A percentile compares a stretch with the other conserved stretches of the same genome.
Evolutionary conservation across 2,888 invertebrate genomes (phyloP).

Genomic region (Bimastos eiseni): DNA sequence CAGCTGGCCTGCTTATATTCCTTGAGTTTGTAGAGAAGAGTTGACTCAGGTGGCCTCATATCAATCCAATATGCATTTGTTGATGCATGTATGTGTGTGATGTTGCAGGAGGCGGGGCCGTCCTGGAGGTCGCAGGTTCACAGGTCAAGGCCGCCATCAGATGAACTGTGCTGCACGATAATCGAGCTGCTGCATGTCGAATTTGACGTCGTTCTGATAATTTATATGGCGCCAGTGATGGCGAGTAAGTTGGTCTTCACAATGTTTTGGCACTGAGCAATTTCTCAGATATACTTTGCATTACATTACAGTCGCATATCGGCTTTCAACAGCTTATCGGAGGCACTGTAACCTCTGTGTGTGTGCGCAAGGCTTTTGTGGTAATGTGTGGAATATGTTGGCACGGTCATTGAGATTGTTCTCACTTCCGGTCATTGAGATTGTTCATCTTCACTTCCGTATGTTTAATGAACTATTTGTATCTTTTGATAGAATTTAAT

Average conservation of each 20-base stretch:
- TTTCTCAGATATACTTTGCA: too few species aligned
- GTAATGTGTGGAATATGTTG: background rate
- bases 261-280: too few species aligned
- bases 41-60: too few species aligned
- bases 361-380: too few species aligned
- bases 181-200: background rate
- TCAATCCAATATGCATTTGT: background rate
- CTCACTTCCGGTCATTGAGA: background rate
- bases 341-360: too few species aligned
- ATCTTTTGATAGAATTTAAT: too few species aligned
- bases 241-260: too few species aligned
- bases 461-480: too few species aligned
- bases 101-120: slow-evolving; percentile 53
- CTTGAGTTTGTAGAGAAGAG: too few species aligned
- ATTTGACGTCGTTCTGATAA: background rate
- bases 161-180: slow-evolving; percentile 39
- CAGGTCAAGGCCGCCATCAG: slow-evolving; percentile 56
- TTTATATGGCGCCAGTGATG: background rate
- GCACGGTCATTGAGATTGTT: background rate
- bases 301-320: too few species aligned
- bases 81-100: slow-evolving; percentile 41
- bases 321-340: too few species aligned
- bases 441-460: background rate
- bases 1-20: too few species aligned
- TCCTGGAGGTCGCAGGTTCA: slow-evolving; percentile 57